Base-by-base conservation (phyloP, 2,113 vertebrate species). In the Zosterops hypoxanthus region DNA sequence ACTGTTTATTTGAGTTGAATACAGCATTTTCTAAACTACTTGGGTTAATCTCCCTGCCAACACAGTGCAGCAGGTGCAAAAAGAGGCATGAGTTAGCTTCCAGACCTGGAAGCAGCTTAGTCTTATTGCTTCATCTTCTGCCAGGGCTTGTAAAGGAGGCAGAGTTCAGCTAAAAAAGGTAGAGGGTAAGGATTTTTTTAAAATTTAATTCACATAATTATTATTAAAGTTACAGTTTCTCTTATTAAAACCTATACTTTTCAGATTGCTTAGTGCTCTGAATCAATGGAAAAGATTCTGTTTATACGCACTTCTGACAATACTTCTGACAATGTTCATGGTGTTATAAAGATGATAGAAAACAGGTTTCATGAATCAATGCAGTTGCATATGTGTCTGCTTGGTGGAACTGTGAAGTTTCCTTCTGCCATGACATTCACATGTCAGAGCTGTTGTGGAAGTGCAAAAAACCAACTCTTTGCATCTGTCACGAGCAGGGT, bases 61-160 rank as follows among this genome's bases (percentile, higher is more conserved):
- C 25, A 39, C 52, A 36, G 28, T 47, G 63, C 53, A 95, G 90
- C 96, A 96, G 92, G 96, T 97, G 92, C 86, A 95, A 88, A 69
- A 87, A 47, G 46, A 86, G 63, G 55, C 42, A 80, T 23, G 21
- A 93, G 24, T 21, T 71, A 63, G 19, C 50, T 73, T 78, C 76
- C 76, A 86, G 49, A 65, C 42, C n/a, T 80, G 76, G 42, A 88
- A 70, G 72, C 29, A 59, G 26, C 52, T 84, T 70, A 46, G 34
- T 13, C 33, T 39, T 34, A 34, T 46, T 21, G 3, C 33, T 31
- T 53, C 29, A 57, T 84, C 25, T 75, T 89, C 26, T 68, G 52
- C 52, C 72, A 73, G 11, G 22, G 34, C 69, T 78, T 31, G 1
- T 63, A 78, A 78, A 81, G 9, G 39, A 86, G 57, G 33, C 18